Evolutionary conservation across 2,797 vertebrate genomes (phyloP).

Genomic region (Peromyscus melanophrys): DNA sequence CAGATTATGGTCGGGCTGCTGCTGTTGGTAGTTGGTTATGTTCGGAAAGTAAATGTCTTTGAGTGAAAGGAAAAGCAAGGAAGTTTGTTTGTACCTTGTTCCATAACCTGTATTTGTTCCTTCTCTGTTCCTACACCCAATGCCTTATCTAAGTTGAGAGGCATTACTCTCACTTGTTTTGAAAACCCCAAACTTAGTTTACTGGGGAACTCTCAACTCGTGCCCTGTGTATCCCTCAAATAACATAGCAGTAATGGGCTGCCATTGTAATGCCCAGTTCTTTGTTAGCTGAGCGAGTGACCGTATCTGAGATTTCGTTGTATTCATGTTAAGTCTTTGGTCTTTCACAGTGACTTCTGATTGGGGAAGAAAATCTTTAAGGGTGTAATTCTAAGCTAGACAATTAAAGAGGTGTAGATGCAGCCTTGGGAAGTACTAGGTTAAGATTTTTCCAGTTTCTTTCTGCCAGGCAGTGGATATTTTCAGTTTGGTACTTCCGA

Average conservation of each 20-base stretch:
- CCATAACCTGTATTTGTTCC: constrained; percentile 14
- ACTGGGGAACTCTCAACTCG: neutral
- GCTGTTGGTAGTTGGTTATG: neutral
- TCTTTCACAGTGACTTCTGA: neutral
- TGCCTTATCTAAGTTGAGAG: neutral
- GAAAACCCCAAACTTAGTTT: constrained; percentile 39
- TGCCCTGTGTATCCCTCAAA: neutral
- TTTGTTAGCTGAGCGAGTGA: constrained; percentile 39
- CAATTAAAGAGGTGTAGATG: constrained; percentile 23
- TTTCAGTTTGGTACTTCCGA: constrained; percentile 53
- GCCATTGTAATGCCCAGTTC: neutral
- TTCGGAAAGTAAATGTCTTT: constrained; percentile 11
- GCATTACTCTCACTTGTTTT: neutral
- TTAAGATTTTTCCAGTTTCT: constrained; percentile 52
- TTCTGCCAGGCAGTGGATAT: constrained; percentile 43
- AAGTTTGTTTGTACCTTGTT: constrained; percentile 3
- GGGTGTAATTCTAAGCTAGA: constrained; percentile 21
- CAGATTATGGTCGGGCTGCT: neutral
- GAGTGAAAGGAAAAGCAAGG: constrained; percentile 13
- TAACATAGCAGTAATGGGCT: neutral
- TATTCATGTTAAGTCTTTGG: neutral
- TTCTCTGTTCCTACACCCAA: neutral
- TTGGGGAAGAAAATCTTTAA: constrained; percentile 56
- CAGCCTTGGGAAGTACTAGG: neutral
- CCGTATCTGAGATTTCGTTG: constrained; percentile 22